Base-by-base conservation (phyloP, 2,888 invertebrate genomes). In the Subacronicta megacephala region DNA sequence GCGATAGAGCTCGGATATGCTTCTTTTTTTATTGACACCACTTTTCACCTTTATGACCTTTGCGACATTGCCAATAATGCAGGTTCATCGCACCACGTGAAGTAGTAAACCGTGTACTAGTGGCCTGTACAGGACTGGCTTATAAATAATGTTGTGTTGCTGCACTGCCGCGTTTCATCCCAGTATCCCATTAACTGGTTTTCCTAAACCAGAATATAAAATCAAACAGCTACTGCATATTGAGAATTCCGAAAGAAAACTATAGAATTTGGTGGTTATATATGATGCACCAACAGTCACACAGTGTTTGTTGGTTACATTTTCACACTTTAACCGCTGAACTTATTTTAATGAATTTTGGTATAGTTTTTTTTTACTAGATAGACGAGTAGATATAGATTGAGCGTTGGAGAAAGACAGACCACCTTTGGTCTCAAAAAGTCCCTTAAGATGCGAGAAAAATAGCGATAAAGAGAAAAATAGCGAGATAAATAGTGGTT, bases 151-250 rank as follows among this genome's bases (percentile, higher is more conserved):
- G 44, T 49, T 23, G 47, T 52, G 43, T 49, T 18, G 23, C 5
- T 5, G 12, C 12, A 0, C 3, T 4, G 5, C 57, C 38, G 51
- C 42, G 50, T 51, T 65, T 56, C 63, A 20, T 41, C 17, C 42
- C 38, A 49, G 56, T 67, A 20, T 41, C 17, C 42, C 38, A 49
- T 50, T 58, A 62, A 55, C 62, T 72, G 65, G 57, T 62, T 58
- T 56, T 52, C 49, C 50, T 9, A 59, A 64, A 56, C 45, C 44
- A 57, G 65, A 58, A 64, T 56, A 43, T 44, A 64, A 64, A 72
- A 72, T 72, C 16, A 33, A 41, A 62, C 62, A 69, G 50, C 52
- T 56, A 62, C 40, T 58, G 29, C 44, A 60, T 61, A 72, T 61
- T 61, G 44, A 44, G 18, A 29, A 29, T 44, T 51, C 38, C 7